Conservation (phyloP, 2,797 vertebrate genomes). For the Microhierax caerulescens region DNA sequence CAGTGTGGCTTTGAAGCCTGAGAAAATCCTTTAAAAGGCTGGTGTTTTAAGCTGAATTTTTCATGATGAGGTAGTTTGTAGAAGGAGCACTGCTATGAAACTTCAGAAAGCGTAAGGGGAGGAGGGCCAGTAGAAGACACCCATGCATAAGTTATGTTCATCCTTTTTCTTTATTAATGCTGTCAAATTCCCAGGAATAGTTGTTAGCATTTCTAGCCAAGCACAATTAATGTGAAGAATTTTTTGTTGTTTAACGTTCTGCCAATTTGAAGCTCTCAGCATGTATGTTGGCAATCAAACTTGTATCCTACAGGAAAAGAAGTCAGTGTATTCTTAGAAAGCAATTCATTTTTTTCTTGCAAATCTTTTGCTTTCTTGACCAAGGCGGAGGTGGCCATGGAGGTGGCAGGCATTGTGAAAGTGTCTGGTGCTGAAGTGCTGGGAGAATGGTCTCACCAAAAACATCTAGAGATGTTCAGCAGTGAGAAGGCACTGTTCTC, state of each 20-base stretch:
- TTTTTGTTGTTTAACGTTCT: background rate
- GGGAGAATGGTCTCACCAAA: background rate
- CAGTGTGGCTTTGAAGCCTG: background rate
- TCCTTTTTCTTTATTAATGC: background rate
- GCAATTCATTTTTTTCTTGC: background rate
- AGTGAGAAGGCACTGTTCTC: background rate
- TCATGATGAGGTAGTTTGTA: background rate
- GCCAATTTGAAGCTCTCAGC: background rate
- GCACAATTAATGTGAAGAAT: background rate
- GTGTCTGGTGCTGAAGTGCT: background rate
- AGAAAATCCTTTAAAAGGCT: constrained; percentile 1
- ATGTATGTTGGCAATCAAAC: background rate
- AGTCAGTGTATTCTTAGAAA: background rate
- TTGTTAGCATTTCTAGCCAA: background rate
- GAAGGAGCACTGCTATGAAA: background rate
- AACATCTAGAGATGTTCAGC: background rate
- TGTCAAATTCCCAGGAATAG: background rate
- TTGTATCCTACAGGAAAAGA: background rate
- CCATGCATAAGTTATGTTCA: background rate
- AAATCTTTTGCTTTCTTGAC: background rate
- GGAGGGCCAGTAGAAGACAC: background rate
- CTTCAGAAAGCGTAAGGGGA: background rate
- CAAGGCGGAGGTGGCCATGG: background rate
- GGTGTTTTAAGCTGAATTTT: background rate
- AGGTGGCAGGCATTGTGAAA: background rate